Evolutionary conservation across 2,797 vertebrate genomes (phyloP).

Genomic region (Fistularia tabacaria): DNA sequence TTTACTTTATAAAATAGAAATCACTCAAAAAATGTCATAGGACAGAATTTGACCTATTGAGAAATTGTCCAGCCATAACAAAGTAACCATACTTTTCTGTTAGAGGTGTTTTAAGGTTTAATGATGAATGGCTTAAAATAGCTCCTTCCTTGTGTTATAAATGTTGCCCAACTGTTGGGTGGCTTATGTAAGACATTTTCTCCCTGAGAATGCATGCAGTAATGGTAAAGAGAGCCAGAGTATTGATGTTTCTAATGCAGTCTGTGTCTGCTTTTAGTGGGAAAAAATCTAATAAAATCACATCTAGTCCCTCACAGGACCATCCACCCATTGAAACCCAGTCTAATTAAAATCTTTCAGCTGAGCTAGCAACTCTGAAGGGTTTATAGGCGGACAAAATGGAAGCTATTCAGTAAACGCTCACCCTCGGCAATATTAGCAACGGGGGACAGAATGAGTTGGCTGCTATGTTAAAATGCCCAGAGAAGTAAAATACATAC

Average conservation of each 20-base stretch:
- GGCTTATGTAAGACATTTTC: conserved; percentile 46
- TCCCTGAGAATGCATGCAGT: neutral
- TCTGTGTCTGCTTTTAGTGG: neutral
- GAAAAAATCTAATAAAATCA: too few relatives aligned
- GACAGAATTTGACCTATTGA: too few relatives aligned
- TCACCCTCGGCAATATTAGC: neutral
- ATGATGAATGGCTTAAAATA: conserved; percentile 41
- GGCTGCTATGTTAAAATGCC: neutral
- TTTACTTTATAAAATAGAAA: too few relatives aligned
- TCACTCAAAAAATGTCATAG: too few relatives aligned
- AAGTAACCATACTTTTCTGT: too few relatives aligned
- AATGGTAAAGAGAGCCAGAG: neutral
- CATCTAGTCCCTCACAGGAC: conserved; percentile 6
- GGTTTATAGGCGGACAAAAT: conserved; percentile 30
- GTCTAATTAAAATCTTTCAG: conserved; percentile 15
- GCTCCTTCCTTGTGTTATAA: conserved; percentile 19
- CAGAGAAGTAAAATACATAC: too few relatives aligned
- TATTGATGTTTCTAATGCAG: neutral
- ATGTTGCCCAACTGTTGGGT: conserved; percentile 34
- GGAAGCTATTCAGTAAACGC: conserved; percentile 2
- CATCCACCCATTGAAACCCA: neutral
- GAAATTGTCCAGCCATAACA: too few relatives aligned
- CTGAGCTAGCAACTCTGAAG: conserved; percentile 16
- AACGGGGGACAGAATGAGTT: neutral
- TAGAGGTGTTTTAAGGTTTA: conserved; percentile 33